phyloP scores from a whole-genome alignment of 53 echinoderm and acorn worm species.

The Stichopus horrens region DNA sequence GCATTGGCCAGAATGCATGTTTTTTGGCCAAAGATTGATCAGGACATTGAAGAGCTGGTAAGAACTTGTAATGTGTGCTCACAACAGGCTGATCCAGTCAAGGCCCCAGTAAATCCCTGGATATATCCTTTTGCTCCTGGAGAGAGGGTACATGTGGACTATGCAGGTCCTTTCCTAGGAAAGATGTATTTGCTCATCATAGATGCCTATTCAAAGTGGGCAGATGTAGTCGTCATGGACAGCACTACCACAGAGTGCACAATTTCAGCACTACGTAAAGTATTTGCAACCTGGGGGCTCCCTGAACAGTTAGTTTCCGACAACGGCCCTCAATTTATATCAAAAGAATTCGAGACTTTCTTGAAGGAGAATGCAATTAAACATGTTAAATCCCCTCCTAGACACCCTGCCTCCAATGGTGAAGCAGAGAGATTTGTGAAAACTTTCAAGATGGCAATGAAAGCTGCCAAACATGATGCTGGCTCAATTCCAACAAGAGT shows the following conservation, averaged over 20 bases:
- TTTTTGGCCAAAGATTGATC: slow-evolving; percentile 35
- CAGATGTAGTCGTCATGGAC: slow-evolving; percentile 1
- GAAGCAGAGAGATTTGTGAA: slow-evolving; percentile 32
- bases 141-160: slow-evolving; percentile 36
- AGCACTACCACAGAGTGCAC: slow-evolving; percentile 4
- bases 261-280: background rate
- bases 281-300: slow-evolving; percentile 31
- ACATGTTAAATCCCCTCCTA: slow-evolving; percentile 18
- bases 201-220: slow-evolving; percentile 36
- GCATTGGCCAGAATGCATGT: slow-evolving; percentile 19
- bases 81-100: slow-evolving; percentile 11
- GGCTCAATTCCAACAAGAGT: slow-evolving; percentile 38
- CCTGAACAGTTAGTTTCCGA: slow-evolving; percentile 34
- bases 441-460: slow-evolving; percentile 49
- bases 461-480: slow-evolving; percentile 14
- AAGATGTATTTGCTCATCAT: slow-evolving; percentile 30
- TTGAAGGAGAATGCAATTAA: slow-evolving; percentile 15
- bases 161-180: slow-evolving; percentile 24
- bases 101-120: slow-evolving; percentile 35
- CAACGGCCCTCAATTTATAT: slow-evolving; percentile 9
- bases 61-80: slow-evolving; percentile 12
- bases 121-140: background rate
- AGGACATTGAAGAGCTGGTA: slow-evolving; percentile 24
- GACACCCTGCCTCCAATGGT: slow-evolving; percentile 46
- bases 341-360: slow-evolving; percentile 4